These are phyloP conservation scores for Ethmia dodecea DNA, from an alignment of 2,888 invertebrate genomes.

Conservation along the genomic window DNA sequence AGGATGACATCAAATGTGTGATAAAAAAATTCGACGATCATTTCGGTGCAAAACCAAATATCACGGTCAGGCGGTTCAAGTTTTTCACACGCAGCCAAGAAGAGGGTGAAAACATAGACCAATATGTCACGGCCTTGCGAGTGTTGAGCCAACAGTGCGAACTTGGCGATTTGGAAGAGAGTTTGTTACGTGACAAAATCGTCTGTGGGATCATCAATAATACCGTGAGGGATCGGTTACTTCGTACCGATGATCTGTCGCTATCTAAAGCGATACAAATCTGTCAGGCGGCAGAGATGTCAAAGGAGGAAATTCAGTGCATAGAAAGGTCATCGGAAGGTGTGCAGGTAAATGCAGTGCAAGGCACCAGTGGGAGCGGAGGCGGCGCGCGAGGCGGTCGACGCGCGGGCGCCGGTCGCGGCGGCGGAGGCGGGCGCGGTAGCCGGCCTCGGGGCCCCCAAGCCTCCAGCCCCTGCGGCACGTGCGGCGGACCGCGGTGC, in stretches of 20 bases:
- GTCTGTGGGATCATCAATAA: background rate
- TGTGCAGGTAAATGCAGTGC: background rate
- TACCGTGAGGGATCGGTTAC: background rate
- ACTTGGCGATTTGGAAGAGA: background rate
- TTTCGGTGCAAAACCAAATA: too few relatives aligned
- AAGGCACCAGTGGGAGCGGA: too few relatives aligned
- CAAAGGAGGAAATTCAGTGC: constrained; percentile 10
- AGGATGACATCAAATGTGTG: constrained; percentile 12
- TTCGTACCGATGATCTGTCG: background rate
- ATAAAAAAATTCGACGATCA: constrained; percentile 11
- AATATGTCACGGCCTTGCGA: background rate
- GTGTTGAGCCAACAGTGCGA: background rate
- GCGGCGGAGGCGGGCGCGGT: background rate
- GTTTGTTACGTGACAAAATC: background rate
- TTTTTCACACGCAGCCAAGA: background rate
- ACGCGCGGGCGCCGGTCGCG: background rate
- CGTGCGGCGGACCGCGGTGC: too few relatives aligned
- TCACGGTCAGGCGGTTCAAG: background rate
- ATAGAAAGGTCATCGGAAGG: constrained; percentile 3
- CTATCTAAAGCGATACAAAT: constrained; percentile 12
- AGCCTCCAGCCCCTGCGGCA: constrained; percentile 1
- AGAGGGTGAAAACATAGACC: background rate
- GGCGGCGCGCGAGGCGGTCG: too few relatives aligned
- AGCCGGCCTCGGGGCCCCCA: background rate
- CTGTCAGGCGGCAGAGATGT: constrained; percentile 15